phyloP scores from a whole-genome alignment of 2,888 invertebrate species.

The Vesta saturnalis region DNA sequence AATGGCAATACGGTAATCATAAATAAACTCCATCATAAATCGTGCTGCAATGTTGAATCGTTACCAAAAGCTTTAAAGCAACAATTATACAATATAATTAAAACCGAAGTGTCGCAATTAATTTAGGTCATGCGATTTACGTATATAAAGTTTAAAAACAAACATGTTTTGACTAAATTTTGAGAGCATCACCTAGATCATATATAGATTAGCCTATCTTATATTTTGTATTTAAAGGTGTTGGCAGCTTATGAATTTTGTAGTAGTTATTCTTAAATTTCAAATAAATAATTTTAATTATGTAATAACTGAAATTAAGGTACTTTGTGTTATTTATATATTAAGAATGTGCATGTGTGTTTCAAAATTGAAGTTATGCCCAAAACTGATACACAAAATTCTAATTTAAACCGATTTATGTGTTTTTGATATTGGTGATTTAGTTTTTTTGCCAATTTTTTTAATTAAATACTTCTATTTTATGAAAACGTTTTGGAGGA shows the following conservation, averaged over 20 bases:
- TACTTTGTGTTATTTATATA: background rate
- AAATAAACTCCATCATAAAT: conserved; percentile 4
- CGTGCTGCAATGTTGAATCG: background rate
- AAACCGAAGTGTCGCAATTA: background rate
- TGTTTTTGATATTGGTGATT: background rate
- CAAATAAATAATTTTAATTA: conserved; percentile 9
- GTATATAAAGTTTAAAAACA: background rate
- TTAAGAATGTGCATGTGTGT: background rate
- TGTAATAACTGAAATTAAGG: conserved; percentile 5
- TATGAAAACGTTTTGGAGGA: background rate
- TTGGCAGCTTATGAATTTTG: background rate
- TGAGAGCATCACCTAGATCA: too few species aligned
- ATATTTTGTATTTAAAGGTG: background rate
- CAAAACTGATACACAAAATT: conserved; percentile 3
- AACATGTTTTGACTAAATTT: too few species aligned
- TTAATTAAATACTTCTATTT: background rate
- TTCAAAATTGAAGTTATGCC: conserved; percentile 11
- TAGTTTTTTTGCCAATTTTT: background rate
- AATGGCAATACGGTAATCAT: conserved; percentile 4
- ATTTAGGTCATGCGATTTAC: background rate
- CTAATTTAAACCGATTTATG: conserved; percentile 3
- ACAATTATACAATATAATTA: background rate
- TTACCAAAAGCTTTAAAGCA: conserved; percentile 3
- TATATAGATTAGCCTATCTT: background rate
- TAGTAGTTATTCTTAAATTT: background rate